Base-by-base conservation (phyloP, 2,888 invertebrate species). In the Polyommatus icarus region DNA sequence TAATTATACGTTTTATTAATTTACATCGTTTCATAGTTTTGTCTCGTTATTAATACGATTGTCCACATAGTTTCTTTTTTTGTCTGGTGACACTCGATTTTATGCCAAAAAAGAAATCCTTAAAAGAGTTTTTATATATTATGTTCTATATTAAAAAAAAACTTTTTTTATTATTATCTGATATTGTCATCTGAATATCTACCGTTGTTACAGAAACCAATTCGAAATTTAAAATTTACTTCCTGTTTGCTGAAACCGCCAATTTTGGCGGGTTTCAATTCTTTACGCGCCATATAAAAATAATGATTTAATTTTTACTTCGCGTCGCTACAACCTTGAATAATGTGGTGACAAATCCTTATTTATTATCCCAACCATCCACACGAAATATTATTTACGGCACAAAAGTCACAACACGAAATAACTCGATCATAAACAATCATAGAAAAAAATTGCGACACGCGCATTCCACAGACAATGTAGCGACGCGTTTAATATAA, bases 401-500 rank as follows among this genome's bases (percentile, higher is more conserved):
- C 18, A 32, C 67, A 32, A 29, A 29, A 67, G 15, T 29, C 67
- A 24, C 32, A 67, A 67, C 67, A 67, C 67, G 32, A 67, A 67
- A 29, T 18, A 29, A 29, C 67, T 67, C 29, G 67, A 67, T 18
- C 15, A 67, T 67, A 67, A 67, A 67, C 67, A 67, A 67, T 67
- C 29, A 67, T 67, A 67, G 67, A 67, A 67, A 67, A 67, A 67
- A 67, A 67, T 67, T 67, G 67, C 67, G 67, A 67, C 29, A 67
- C 29, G 29, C 20, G 67, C 73, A 76, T 29, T n/a, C 32, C 76
- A 32, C 7, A 32, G 76, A 76, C 32, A 76, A 57, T 32, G 76
- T 76, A 61, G 76, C 18, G 73, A 80, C 80, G 78, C 81, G 82
- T 81, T 82, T 82, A 81, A 83, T 83, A 87, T 90, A 89, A 91